Evolutionary conservation across 1,140 invertebrate species (phyloP).

Genomic region (Drosophila sulfurigaster): DNA sequence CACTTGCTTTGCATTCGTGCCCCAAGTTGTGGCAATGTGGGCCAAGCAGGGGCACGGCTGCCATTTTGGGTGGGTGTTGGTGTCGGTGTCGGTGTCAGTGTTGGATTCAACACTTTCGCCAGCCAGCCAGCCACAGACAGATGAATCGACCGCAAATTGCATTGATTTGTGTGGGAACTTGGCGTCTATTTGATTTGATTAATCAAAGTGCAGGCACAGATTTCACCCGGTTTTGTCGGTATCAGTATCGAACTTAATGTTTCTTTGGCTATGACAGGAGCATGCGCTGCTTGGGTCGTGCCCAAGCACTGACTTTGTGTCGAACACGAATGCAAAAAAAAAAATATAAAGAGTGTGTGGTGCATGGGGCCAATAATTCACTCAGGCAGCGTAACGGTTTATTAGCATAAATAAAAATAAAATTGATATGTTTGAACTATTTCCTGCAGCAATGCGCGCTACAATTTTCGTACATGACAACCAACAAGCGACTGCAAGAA

Average conservation of each 20-base stretch:
- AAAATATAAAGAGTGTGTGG: conserved; percentile 3
- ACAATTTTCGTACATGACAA: conserved; percentile 83
- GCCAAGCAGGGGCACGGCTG: conserved; percentile 58
- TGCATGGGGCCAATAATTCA: conserved; percentile 75
- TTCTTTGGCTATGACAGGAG: conserved; percentile 20
- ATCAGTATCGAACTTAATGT: conserved; percentile 5
- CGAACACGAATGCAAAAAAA: not conserved
- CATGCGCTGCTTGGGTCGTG: conserved; percentile 63
- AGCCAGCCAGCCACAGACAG: not conserved
- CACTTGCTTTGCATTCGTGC: conserved; percentile 63
- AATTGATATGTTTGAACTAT: conserved; percentile 84
- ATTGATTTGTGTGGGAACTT: conserved; percentile 82
- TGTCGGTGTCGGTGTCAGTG: conserved; percentile 72
- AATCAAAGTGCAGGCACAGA: conserved; percentile 72
- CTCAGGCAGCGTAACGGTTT: conserved; percentile 75
- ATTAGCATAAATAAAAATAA: conserved; percentile 84
- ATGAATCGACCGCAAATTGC: conserved; percentile 61
- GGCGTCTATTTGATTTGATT: conserved; percentile 81
- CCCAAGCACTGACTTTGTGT: conserved; percentile 38
- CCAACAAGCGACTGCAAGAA: conserved; percentile 76
- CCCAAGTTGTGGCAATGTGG: conserved; percentile 32
- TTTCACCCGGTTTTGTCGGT: conserved; percentile 50
- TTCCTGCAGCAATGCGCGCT: conserved; percentile 82
- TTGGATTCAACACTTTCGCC: conserved; percentile 79
- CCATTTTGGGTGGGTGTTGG: conserved; percentile 64